Evolutionary conservation across 1,140 invertebrate genomes (phyloP).

Genomic region (silkworm (Bombyx mori)): ASM3026992v2 NC_085129.1:16086501-16087000

Average conservation of each 20-base stretch:
- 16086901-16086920: too few species aligned
- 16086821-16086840: not conserved
- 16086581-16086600: slow-evolving; percentile 38
- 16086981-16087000: too few species aligned
- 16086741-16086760: slow-evolving; percentile 24
- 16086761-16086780: slow-evolving; percentile 14
- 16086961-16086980: too few species aligned
- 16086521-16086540: slow-evolving; percentile 34
- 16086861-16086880: not conserved
- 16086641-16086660: slow-evolving; percentile 48
- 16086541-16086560: slow-evolving; percentile 23
- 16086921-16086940: too few species aligned
- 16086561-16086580: slow-evolving; percentile 32
- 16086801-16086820: not conserved
- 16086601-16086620: slow-evolving; percentile 68
- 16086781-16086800: not conserved
- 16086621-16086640: slow-evolving; percentile 51
- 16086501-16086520: slow-evolving; percentile 41
- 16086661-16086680: slow-evolving; percentile 54
- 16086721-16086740: slow-evolving; percentile 10
- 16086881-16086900: too few species aligned
- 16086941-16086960: too few species aligned
- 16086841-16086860: not conserved
- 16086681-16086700: slow-evolving; percentile 36
- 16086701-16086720: slow-evolving; percentile 55